Base-by-base conservation (phyloP, 2,113 vertebrate species). In the Pelobates fuscus region DNA sequence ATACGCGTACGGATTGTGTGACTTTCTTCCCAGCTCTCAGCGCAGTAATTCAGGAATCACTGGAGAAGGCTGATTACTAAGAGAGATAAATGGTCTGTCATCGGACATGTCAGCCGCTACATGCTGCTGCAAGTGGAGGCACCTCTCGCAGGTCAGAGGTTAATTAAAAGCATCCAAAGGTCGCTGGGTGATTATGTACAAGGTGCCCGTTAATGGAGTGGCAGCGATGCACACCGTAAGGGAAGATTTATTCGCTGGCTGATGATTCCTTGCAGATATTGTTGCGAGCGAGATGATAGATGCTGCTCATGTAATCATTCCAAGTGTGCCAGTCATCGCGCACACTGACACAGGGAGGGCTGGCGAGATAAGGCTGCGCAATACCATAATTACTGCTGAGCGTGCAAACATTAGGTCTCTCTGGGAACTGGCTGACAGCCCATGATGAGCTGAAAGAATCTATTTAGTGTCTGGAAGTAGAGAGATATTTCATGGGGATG, bases 111-210 rank as follows among this genome's bases (percentile, higher is more conserved):
- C 91, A 88, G 92, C 91, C 93, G 89, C 86, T 91, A 91, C 88
- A 2, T 6, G 32, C 10, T n/a, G n/a, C n/a, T n/a, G n/a, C n/a
- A n/a, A n/a, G 32, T 10, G 84, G 80, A 52, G 60, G 52, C 86
- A 89, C 80, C 71, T 87, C 83, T 85, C 86, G 89, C 82, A 84
- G 93, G 94, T 94, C 93, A 94, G 86, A 91, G 95, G 94, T 95
- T 96, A 95, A 95, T 97, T 93, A 94, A 92, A 93, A 94, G 94
- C 93, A 94, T 92, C 68, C 89, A 93, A 90, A 92, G 91, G 94
- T 92, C 93, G 88, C 84, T 84, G 79, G 63, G 89, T 92, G 94
- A 95, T 95, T 91, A 93, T 87, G 90, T 93, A 90, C 85, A 88
- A 90, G 92, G 88, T 81, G 82, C 86, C 86, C 84, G 89, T 87